These are phyloP conservation scores for Orius insidiosus DNA, from an alignment of 1,140 invertebrate genomes.

Conservation along the genomic window DNA sequence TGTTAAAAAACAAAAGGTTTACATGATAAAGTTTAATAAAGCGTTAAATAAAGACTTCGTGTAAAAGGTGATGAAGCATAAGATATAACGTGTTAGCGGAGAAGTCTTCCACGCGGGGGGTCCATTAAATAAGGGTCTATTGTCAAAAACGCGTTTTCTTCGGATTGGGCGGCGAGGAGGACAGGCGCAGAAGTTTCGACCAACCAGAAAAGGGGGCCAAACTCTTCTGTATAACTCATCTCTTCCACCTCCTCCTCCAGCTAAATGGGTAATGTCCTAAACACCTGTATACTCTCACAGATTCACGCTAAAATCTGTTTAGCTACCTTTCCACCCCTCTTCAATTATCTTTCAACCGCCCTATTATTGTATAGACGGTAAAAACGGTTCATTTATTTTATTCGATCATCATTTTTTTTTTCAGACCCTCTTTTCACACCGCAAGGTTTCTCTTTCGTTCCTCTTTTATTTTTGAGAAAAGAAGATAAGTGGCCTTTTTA, in stretches of 20 bases:
- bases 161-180: neutral
- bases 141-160: no score
- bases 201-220: neutral
- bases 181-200: neutral
- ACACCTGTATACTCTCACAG: conserved; percentile 4
- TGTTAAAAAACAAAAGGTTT: no score
- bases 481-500: conserved; percentile 2
- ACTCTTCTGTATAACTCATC: no score
- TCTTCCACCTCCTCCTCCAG: neutral
- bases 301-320: conserved; percentile 5
- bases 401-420: neutral
- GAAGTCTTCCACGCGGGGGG: no score
- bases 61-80: no score
- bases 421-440: neutral
- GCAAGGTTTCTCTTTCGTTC: neutral
- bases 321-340: neutral
- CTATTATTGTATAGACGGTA: no score
- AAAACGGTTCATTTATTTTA: neutral
- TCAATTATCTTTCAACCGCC: no score
- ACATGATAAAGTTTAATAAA: no score
- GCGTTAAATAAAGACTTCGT: no score
- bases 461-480: neutral
- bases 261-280: conserved; percentile 5
- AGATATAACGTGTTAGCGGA: no score
- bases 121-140: no score